phyloP scores from a whole-genome alignment of 2,113 vertebrate genomes.

The Mastomys coucha region DNA sequence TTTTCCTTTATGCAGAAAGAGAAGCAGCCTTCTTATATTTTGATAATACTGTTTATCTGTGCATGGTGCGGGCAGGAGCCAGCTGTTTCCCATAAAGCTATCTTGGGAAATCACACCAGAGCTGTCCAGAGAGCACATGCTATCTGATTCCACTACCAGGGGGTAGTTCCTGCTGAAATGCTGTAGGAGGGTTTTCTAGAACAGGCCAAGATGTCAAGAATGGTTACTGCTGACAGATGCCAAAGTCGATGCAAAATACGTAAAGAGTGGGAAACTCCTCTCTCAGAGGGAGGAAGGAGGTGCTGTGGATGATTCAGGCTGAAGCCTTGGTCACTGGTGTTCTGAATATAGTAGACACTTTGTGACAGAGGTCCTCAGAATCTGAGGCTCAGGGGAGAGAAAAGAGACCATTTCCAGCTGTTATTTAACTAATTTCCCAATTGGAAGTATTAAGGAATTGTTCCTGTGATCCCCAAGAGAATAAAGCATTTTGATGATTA shows the following conservation, averaged over 20 bases:
- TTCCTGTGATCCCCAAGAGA: neutral
- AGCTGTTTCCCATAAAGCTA: constrained; percentile 68
- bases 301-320: neutral
- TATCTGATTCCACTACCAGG: constrained; percentile 52
- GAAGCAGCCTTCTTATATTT: constrained; percentile 56
- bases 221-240: constrained; percentile 59
- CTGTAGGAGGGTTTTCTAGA: constrained; percentile 60
- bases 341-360: neutral
- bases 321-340: neutral
- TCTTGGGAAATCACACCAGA: constrained; percentile 56
- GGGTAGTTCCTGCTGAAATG: constrained; percentile 55
- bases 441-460: neutral
- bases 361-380: neutral
- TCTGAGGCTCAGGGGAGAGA: neutral
- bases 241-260: constrained; percentile 32
- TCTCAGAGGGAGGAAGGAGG: neutral
- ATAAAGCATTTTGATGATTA: neutral
- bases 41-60: constrained; percentile 61
- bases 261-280: constrained; percentile 18
- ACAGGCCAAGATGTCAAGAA: constrained; percentile 31
- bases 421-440: constrained; percentile 25
- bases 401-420: neutral
- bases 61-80: constrained; percentile 53
- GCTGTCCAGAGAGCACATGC: constrained; percentile 61
- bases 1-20: constrained; percentile 63